phyloP scores from a whole-genome alignment of 2,797 vertebrate species.

The Lemur catta region DNA sequence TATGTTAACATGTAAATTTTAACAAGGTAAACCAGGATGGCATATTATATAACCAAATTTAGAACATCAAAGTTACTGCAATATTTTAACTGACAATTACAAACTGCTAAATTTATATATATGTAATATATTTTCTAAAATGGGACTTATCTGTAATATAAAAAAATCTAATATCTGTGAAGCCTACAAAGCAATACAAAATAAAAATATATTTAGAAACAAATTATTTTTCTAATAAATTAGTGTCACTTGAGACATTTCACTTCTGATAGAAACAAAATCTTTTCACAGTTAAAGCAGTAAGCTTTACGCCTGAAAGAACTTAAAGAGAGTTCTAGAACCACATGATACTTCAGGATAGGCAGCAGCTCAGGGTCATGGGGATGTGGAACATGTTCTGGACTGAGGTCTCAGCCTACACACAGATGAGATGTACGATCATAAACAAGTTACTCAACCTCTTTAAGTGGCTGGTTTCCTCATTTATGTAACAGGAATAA shows the following conservation, averaged over 20 bases:
- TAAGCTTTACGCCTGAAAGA: not conserved
- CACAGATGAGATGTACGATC: not conserved
- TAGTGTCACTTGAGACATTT: not conserved
- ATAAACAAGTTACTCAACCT: not conserved
- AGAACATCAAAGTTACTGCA: not conserved
- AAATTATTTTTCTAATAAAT: slow-evolving; percentile 15
- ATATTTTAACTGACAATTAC: not conserved
- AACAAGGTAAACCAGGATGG: not conserved
- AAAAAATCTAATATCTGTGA: not conserved
- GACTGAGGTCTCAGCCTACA: not conserved
- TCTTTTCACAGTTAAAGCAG: not conserved
- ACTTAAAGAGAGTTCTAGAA: not conserved
- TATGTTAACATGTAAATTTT: slow-evolving; percentile 15
- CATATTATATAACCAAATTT: not conserved
- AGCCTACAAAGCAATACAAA: not conserved
- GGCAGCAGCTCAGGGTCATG: not conserved
- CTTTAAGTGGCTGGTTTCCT: not conserved
- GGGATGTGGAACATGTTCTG: not conserved
- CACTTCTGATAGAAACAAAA: not conserved
- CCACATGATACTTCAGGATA: not conserved
- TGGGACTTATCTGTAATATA: not conserved
- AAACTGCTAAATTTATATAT: slow-evolving; percentile 4
- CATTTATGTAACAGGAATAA: not conserved
- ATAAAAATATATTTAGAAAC: slow-evolving; percentile 35
- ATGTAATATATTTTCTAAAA: slow-evolving; percentile 21